Evolutionary conservation across 35 echinoderm and acorn worm genomes (phyloP).

Genomic region (Heliocidaris erythrogramma): DNA sequence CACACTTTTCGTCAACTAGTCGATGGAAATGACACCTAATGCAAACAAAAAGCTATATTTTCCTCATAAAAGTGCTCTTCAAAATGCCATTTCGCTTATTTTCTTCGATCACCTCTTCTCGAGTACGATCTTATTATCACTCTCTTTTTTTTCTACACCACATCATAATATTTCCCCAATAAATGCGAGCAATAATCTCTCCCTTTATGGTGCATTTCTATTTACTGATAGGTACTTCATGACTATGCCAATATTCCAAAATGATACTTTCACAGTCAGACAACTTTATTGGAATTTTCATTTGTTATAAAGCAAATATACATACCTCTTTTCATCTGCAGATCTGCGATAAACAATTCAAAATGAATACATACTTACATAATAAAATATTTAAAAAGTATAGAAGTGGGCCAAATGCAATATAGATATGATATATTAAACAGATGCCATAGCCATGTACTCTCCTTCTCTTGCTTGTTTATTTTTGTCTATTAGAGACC

Average conservation of each 20-base stretch:
- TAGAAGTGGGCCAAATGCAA: too few relatives aligned
- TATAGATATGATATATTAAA: too few relatives aligned
- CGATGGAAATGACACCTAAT: neutral
- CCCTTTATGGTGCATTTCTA: neutral
- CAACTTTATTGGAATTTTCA: neutral
- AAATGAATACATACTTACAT: too few relatives aligned
- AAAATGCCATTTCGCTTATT: neutral
- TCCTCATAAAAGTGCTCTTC: neutral
- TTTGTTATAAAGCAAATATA: neutral
- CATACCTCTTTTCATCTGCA: too few relatives aligned
- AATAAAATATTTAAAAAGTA: too few relatives aligned
- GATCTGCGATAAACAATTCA: too few relatives aligned
- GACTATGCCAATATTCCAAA: neutral
- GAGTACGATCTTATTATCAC: neutral
- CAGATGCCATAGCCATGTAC: too few relatives aligned
- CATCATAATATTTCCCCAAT: neutral
- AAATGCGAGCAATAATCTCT: neutral
- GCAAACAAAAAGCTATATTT: neutral
- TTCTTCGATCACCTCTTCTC: neutral
- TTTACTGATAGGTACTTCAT: neutral
- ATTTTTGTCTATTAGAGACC: too few relatives aligned
- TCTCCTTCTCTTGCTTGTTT: too few relatives aligned
- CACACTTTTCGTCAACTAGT: neutral
- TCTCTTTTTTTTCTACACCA: neutral
- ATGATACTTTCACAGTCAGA: neutral